Evolutionary conservation across 2,113 vertebrate species (phyloP), one percentile per base, ranked within the genome.

Genomic region (Lynx canadensis): DNA sequence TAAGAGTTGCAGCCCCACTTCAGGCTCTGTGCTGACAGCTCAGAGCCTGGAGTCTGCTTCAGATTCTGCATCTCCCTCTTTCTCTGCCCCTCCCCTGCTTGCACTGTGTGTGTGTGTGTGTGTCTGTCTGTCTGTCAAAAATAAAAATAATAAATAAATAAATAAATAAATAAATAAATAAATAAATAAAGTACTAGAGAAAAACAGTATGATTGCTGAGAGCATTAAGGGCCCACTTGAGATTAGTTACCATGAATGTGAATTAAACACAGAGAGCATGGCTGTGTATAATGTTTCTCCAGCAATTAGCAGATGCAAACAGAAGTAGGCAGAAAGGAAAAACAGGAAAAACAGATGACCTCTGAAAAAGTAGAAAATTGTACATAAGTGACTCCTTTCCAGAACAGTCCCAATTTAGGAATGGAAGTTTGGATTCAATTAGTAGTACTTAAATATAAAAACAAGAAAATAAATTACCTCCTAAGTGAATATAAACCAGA

Each of bases 361-460:
- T 63, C n/a, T 38, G 50, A 85, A 94, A 81, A 48, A n/a, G 2
- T 12, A 81, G 12, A 27, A 63, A 86, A 27, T 21, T 27, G 12
- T 55, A 41, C n/a, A 55, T 81, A 45, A 66, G 27, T 73, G n/a
- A 45, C 12, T 89, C 8, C 38, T 90, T 52, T 81, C 73, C n/a
- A 48, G 50, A 86, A 55, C 27, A 78, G 63, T 81, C 45, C 21
- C 80, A 89, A 55, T 55, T 88, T 57, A 78, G 31, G 19, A 31
- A 68, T 36, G 15, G 27, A 50, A 38, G 69, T 83, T 76, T 65
- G 63, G 50, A 95, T 55, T 94, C 29, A 90, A 16, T 21, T 13
- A 78, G 11, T 57, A n/a, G 57, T 90, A n/a, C 71, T 41, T 78
- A 89, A 96, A 85, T 25, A 69, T 41, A 90, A 81, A 89, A 91